These are phyloP conservation scores for Romanogobio albipinnatus DNA, from an alignment of 2,113 vertebrate genomes.

Conservation along the genomic window DNA sequence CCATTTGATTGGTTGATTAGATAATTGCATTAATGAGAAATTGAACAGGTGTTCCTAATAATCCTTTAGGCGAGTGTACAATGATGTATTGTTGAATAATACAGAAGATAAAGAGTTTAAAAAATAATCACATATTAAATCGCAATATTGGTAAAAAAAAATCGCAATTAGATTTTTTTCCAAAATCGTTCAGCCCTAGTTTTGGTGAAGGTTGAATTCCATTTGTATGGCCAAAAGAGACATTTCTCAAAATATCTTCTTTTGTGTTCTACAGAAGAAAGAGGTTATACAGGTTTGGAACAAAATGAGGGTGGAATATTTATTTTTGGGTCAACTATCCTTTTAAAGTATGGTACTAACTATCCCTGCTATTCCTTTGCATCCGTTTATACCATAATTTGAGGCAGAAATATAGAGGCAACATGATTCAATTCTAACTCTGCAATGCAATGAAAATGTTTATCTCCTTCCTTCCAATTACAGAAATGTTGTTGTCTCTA, in stretches of 20 bases:
- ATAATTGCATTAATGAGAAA: too few species aligned
- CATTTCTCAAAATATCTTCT: not conserved
- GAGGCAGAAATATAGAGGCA: not conserved
- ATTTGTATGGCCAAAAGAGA: not conserved
- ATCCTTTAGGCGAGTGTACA: too few species aligned
- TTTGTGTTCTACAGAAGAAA: not conserved
- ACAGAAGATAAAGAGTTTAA: too few species aligned
- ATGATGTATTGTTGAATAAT: too few species aligned
- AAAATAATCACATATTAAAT: too few species aligned
- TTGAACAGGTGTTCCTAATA: too few species aligned
- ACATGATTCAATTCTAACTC: not conserved
- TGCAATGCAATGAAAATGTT: not conserved
- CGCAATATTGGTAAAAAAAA: too few species aligned
- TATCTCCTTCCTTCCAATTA: constrained; percentile 59
- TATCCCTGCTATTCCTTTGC: not conserved
- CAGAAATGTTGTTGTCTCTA: constrained; percentile 90
- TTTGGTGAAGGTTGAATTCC: not conserved
- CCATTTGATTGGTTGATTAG: too few species aligned
- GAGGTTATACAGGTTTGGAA: not conserved
- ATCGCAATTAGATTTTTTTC: too few species aligned
- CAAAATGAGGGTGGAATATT: not conserved
- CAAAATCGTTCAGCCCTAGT: too few species aligned
- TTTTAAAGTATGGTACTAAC: not conserved
- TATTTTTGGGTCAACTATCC: not conserved
- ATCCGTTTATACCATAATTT: not conserved